phyloP scores from a whole-genome alignment of 2,888 invertebrate species.

The Liodrosophila aerea region DNA sequence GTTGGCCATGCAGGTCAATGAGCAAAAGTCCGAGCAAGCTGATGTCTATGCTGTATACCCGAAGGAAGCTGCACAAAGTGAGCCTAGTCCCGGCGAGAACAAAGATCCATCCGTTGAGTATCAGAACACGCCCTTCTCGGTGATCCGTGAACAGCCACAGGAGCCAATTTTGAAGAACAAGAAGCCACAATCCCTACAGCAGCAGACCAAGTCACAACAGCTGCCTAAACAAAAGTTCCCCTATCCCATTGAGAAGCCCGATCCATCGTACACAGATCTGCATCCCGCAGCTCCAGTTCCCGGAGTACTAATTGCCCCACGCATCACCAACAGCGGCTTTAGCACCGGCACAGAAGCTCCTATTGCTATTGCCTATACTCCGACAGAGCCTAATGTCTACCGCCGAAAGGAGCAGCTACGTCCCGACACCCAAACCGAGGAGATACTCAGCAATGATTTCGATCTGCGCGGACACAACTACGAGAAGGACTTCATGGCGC shows the following conservation, averaged over 20 bases:
- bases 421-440: slow-evolving; percentile 78
- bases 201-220: slow-evolving; percentile 65
- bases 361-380: slow-evolving; percentile 87
- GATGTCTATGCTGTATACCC: slow-evolving; percentile 76
- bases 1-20: slow-evolving; percentile 10
- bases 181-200: slow-evolving; percentile 78
- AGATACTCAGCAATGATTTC: slow-evolving; percentile 73
- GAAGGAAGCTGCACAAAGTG: slow-evolving; percentile 48
- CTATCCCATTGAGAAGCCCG: slow-evolving; percentile 86
- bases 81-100: slow-evolving; percentile 24
- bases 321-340: slow-evolving; percentile 82
- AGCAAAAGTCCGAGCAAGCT: slow-evolving; percentile 42
- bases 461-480: slow-evolving; percentile 81
- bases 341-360: slow-evolving; percentile 84
- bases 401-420: slow-evolving; percentile 78
- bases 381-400: slow-evolving; percentile 83
- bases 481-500: slow-evolving; percentile 86
- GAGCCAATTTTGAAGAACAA: slow-evolving; percentile 83
- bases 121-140: slow-evolving; percentile 82
- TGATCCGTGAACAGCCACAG: slow-evolving; percentile 82
- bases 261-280: slow-evolving; percentile 81
- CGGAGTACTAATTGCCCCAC: slow-evolving; percentile 81
- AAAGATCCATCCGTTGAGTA: slow-evolving; percentile 78
- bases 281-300: slow-evolving; percentile 64
- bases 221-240: slow-evolving; percentile 85